These are phyloP conservation scores for Drosophila pseudoobscura DNA, from an alignment of 1,140 invertebrate species.

Conservation along the genomic window DNA sequence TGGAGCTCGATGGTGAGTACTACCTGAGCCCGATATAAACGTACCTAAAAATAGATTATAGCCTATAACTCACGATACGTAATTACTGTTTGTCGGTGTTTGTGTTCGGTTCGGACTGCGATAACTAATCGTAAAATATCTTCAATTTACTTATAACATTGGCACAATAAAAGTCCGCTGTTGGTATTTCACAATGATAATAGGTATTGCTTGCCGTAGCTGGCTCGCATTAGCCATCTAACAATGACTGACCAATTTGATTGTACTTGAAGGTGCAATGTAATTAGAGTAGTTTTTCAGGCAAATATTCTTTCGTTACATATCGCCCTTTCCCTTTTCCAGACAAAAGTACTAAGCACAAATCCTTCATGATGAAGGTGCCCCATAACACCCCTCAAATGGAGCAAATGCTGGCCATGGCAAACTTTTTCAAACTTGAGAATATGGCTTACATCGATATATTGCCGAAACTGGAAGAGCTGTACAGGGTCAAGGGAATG, in stretches of 20 bases:
- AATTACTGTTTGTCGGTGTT: neutral
- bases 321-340: neutral
- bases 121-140: slow-evolving; percentile 22
- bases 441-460: slow-evolving; percentile 60
- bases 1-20: slow-evolving; percentile 61
- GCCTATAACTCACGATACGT: no score
- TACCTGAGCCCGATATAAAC: no score
- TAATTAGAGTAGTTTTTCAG: neutral
- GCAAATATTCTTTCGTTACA: neutral
- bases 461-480: slow-evolving; percentile 56
- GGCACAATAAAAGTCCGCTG: slow-evolving; percentile 8
- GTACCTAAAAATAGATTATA: neutral
- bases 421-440: slow-evolving; percentile 64
- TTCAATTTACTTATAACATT: slow-evolving; percentile 14
- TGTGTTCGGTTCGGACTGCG: neutral
- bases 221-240: neutral
- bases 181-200: neutral
- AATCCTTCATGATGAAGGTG: slow-evolving; percentile 70
- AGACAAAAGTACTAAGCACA: slow-evolving; percentile 53
- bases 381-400: slow-evolving; percentile 58
- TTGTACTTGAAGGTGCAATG: neutral
- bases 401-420: slow-evolving; percentile 54
- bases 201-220: neutral
- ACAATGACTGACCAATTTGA: neutral
- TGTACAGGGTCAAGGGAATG: slow-evolving; percentile 62